Base-by-base conservation (phyloP, 1,140 invertebrate species). In the Plectrocnemia conspersa region DNA sequence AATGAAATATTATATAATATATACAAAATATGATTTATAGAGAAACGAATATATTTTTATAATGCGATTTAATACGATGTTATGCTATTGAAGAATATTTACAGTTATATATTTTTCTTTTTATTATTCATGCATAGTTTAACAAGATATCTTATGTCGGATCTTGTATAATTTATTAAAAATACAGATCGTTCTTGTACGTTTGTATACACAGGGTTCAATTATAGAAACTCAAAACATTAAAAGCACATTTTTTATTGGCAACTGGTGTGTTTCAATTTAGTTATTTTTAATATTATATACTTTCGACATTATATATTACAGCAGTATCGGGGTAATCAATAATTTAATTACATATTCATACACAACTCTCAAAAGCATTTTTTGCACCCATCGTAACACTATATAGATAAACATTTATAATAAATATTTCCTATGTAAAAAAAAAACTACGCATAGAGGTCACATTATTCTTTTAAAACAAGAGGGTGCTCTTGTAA, bases 171-270 rank as follows among this genome's bases (percentile, higher is more conserved):
- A n/a, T n/a, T n/a, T n/a, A n/a, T n/a, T n/a, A n/a, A n/a, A 29
- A n/a, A n/a, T 42, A n/a, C n/a, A 3, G 18, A 16, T 5, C 13
- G 40, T 18, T 19, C 25, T n/a, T n/a, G n/a, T n/a, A n/a, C n/a
- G n/a, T n/a, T n/a, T n/a, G n/a, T n/a, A n/a, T n/a, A n/a, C n/a
- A n/a, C n/a, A n/a, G n/a, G n/a, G n/a, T n/a, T n/a, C n/a, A n/a
- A n/a, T n/a, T n/a, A n/a, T n/a, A n/a, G 54, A 61, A 56, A 58
- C 50, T 54, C 52, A 61, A 61, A 61, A n/a, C n/a, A n/a, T n/a
- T 61, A 61, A 61, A 61, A 61, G 59, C 59, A 50, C 59, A 58
- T 53, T 61, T 57, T 61, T 61, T 61, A 61, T 61, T 61, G 59
- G 59, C 59, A 61, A 54, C 59, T 61, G 54, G 55, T 61, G 59